Evolutionary conservation across 1,140 invertebrate species (phyloP), one percentile per base, ranked within the genome.

Genomic region (Lordiphosa mommai): DNA sequence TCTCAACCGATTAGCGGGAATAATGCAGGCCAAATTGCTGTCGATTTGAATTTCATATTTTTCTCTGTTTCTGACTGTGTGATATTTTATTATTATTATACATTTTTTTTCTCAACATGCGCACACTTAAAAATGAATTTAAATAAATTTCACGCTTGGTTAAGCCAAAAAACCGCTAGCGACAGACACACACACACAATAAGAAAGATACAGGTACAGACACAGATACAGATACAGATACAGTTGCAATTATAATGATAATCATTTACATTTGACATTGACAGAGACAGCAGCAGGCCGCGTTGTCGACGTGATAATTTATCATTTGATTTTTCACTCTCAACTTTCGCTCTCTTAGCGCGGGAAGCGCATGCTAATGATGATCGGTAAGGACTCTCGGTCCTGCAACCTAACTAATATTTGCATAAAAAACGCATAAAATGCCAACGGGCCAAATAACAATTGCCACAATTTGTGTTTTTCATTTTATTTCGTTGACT

Each of bases 101-200:
- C 56, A 47, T 44, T 65, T 57, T 61, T 71, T 63, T 51, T 55
- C 61, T 65, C 55, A 74, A 72, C 76, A 84, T 84, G 76, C 56
- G 63, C 76, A 65, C 77, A 84, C 79, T 84, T 85, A 84, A 84
- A 84, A 77, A 69, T 84, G 79, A 82, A 84, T 84, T 84, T 84
- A 84, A 84, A 84, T 84, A 84, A 84, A 84, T 84, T 84, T 84
- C 79, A 84, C 77, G 77, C 77, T 60, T 84, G 77, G 77, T 84
- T 84, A 85, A 77, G 50, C 38, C 59, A 58, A 71, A 71, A 55
- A 52, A 37, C 47, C 57, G 55, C 59, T 50, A 66, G 61, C 59
- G 46, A 55, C 46, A 82, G 51, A 68, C 46, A 51, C 17, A 37
- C n/a, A 51, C 23, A 49, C 12, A 56, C 16, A 56, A 6, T 34